Evolutionary conservation across 2,888 invertebrate genomes (phyloP).

Genomic region (Polyommatus iphigenia): DNA sequence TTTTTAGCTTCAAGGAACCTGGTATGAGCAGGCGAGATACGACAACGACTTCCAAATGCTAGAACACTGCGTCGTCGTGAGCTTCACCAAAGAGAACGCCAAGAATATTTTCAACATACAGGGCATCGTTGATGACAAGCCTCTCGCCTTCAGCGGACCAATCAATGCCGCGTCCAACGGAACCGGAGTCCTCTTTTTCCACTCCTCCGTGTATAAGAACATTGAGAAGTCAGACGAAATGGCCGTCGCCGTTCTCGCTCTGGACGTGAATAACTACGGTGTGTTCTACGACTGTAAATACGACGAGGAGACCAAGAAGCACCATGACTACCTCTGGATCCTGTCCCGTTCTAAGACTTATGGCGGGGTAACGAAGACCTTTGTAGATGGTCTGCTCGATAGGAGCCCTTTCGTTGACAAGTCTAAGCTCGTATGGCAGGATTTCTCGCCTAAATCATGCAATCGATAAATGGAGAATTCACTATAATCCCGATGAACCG

Average conservation of each 20-base stretch:
- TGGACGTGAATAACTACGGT: background rate
- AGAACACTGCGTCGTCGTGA: background rate
- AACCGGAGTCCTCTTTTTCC: background rate
- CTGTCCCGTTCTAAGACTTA: conserved; percentile 18
- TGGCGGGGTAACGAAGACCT: background rate
- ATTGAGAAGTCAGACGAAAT: background rate
- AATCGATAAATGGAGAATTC: background rate
- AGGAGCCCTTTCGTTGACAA: background rate
- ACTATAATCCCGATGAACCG: too few relatives aligned
- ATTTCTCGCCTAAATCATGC: background rate
- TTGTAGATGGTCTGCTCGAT: conserved; percentile 2
- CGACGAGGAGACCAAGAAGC: conserved; percentile 13
- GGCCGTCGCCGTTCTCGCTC: background rate
- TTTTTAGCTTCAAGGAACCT: conserved; percentile 15
- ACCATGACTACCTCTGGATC: conserved; percentile 17
- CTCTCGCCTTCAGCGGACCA: background rate
- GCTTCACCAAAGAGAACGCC: background rate
- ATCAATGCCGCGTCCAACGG: background rate
- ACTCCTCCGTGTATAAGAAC: background rate
- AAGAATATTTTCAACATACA: background rate
- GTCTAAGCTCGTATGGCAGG: conserved; percentile 16
- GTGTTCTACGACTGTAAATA: conserved; percentile 11
- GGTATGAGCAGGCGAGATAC: conserved; percentile 18
- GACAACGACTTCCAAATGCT: background rate
- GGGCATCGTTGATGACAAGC: background rate